phyloP scores from a whole-genome alignment of 2,113 vertebrate genomes.

The Oxyruncus cristatus region DNA sequence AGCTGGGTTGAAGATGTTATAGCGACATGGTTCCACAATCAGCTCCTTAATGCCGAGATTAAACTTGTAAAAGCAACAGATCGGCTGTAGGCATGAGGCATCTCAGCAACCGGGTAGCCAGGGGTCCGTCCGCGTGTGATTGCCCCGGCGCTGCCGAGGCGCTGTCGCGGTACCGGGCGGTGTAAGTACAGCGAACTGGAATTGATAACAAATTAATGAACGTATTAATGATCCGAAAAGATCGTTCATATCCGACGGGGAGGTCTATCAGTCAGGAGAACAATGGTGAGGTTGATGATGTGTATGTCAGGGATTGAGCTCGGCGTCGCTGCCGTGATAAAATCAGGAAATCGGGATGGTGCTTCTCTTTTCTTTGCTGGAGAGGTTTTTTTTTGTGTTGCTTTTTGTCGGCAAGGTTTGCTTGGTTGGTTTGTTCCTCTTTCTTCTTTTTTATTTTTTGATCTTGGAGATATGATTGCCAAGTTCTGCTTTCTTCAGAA shows the following conservation, averaged over 20 bases:
- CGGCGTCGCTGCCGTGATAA: background rate
- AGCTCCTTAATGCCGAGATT: conserved; percentile 76
- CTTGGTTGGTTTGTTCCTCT: background rate
- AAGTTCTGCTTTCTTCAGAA: conserved; percentile 60
- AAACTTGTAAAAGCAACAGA: conserved; percentile 76
- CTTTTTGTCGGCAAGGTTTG: background rate
- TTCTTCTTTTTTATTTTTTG: background rate
- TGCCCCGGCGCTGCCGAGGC: background rate
- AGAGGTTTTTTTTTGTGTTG: background rate
- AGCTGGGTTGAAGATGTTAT: conserved; percentile 81
- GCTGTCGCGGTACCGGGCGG: background rate
- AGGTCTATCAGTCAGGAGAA: background rate
- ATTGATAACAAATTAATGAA: conserved; percentile 62
- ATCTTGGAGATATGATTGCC: conserved; percentile 5
- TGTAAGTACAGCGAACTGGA: background rate
- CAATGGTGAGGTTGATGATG: conserved; percentile 8
- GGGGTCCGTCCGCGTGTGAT: background rate
- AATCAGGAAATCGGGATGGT: background rate
- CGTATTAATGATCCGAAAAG: conserved; percentile 47
- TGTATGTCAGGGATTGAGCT: background rate
- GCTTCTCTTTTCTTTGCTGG: conserved; percentile 37
- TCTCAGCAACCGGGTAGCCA: conserved; percentile 18
- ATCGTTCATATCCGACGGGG: conserved; percentile 5
- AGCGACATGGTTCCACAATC: conserved; percentile 79
- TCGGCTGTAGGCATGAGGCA: conserved; percentile 64